phyloP scores from a whole-genome alignment of 2,888 invertebrate genomes.

The Harmothoe impar region DNA sequence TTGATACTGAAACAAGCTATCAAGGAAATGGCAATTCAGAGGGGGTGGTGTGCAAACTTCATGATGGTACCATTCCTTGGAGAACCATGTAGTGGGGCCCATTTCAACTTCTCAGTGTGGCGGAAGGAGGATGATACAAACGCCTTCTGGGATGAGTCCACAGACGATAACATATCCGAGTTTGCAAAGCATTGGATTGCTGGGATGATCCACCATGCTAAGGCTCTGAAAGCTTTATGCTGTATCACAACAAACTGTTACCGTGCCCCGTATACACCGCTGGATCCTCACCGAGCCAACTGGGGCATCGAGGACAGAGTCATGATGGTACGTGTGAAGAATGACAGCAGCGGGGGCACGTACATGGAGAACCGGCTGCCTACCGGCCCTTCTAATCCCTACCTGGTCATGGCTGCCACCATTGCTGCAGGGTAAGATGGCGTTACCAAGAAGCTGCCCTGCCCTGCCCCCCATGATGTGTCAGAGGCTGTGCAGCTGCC shows the following conservation, averaged over 20 bases:
- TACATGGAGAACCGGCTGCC: conserved; percentile 69
- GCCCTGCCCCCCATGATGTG: too few relatives aligned
- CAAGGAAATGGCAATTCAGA: conserved; percentile 63
- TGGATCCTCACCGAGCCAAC: conserved; percentile 55
- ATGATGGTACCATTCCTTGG: conserved; percentile 38
- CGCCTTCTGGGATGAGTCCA: conserved; percentile 63
- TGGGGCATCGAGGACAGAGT: conserved; percentile 66
- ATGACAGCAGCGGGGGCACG: conserved; percentile 39
- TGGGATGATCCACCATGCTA: conserved; percentile 67
- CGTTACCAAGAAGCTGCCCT: too few relatives aligned
- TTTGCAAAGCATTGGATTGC: conserved; percentile 67
- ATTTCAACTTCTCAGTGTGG: conserved; percentile 71
- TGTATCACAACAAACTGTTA: conserved; percentile 71
- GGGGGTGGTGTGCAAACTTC: conserved; percentile 57
- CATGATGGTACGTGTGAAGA: conserved; percentile 63
- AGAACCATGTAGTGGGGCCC: conserved; percentile 64
- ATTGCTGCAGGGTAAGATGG: too few relatives aligned
- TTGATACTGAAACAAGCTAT: conserved; percentile 53
- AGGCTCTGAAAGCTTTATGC: conserved; percentile 68
- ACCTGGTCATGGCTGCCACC: conserved; percentile 69
- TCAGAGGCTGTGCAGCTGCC: too few relatives aligned
- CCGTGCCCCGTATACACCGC: conserved; percentile 61
- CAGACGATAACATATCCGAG: conserved; percentile 62
- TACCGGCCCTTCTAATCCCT: conserved; percentile 64
- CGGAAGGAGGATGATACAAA: not conserved